A percentile compares a stretch with the other conserved stretches of the same genome.
These are phyloP conservation scores for Cygnus buccinator DNA, from an alignment of 2,113 vertebrate genomes.

Conservation along the genomic window DNA sequence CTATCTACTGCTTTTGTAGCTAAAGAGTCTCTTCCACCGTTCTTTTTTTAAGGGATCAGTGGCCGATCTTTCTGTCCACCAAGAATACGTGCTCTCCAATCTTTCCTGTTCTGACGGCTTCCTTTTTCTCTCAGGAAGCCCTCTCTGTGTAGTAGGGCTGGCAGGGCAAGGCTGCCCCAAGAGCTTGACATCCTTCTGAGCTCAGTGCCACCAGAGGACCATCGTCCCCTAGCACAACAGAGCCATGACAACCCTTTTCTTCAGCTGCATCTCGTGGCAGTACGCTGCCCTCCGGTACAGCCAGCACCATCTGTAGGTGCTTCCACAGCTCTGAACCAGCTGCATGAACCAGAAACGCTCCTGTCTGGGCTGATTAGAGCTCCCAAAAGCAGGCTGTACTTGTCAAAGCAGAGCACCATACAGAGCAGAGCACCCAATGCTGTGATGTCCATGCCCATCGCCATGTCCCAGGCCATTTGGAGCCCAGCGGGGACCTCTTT, in stretches of 20 bases:
- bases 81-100: background rate
- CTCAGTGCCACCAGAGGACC: background rate
- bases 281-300: too few relatives aligned
- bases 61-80: background rate
- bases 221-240: background rate
- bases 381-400: background rate
- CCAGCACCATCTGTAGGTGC: too few relatives aligned
- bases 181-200: background rate
- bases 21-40: rapidly evolving
- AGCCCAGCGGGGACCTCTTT: background rate
- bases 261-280: too few relatives aligned
- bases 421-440: rapidly evolving
- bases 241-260: too few relatives aligned
- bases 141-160: background rate
- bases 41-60: background rate
- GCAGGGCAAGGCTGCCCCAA: background rate
- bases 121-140: background rate
- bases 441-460: rapidly evolving
- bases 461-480: background rate
- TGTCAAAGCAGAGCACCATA: rapidly evolving
- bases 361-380: background rate
- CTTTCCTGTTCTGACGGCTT: background rate
- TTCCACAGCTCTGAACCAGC: background rate
- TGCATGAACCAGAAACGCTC: background rate
- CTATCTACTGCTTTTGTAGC: background rate